A percentile compares a stretch with the other conserved stretches of the same genome.
phyloP scores from a whole-genome alignment of 2,888 invertebrate species.

The Eledona agricola region DNA sequence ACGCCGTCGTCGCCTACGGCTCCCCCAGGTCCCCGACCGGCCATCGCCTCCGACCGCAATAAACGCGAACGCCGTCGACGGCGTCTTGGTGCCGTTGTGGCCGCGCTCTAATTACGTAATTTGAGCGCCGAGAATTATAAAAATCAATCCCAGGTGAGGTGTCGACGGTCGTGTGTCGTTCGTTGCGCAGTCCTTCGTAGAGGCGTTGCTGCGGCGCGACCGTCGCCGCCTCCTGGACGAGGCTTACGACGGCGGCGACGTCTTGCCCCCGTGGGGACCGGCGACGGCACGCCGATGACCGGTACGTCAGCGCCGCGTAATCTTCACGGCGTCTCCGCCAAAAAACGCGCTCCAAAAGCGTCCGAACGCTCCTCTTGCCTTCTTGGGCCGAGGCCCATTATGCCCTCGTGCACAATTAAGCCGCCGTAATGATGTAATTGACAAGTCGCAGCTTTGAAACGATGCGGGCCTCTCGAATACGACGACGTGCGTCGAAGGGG shows the following conservation, averaged over 20 bases:
- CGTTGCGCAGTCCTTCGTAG: constrained; percentile 37
- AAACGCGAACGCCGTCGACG: constrained; percentile 17
- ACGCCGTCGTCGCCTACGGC: constrained; percentile 15
- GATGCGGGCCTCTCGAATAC: constrained; percentile 43
- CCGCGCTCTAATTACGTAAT: constrained; percentile 41
- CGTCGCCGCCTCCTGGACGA: constrained; percentile 37
- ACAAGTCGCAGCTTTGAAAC: constrained; percentile 44
- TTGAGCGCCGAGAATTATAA: constrained; percentile 43
- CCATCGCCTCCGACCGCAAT: constrained; percentile 4
- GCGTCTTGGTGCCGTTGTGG: constrained; percentile 19
- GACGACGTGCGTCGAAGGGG: background rate
- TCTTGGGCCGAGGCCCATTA: constrained; percentile 29
- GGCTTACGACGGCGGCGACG: constrained; percentile 35
- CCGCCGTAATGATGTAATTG: constrained; percentile 47
- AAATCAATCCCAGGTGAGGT: constrained; percentile 45
- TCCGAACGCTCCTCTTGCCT: too few species aligned
- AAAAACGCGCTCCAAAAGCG: constrained; percentile 14
- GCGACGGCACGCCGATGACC: constrained; percentile 27
- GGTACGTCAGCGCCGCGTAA: constrained; percentile 27
- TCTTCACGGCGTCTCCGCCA: constrained; percentile 18
- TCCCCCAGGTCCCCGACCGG: too few species aligned
- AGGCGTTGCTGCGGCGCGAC: constrained; percentile 26
- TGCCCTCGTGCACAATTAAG: constrained; percentile 37
- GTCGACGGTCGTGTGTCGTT: constrained; percentile 34
- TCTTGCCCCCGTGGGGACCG: constrained; percentile 36